Conservation (phyloP, 1,140 invertebrate genomes). For the Phymastichus coffea region DNA sequence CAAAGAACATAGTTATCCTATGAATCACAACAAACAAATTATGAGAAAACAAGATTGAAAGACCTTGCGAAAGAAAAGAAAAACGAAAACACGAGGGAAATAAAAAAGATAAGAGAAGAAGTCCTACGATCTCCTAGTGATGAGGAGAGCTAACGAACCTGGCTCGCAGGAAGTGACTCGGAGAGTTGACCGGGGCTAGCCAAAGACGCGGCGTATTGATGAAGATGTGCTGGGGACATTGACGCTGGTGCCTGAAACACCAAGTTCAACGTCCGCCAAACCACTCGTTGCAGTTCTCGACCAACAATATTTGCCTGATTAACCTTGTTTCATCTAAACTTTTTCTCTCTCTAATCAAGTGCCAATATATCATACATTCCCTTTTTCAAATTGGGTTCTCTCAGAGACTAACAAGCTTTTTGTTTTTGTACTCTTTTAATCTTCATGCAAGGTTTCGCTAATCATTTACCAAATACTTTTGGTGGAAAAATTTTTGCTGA, state of each 20-base stretch:
- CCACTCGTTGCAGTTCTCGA: slow-evolving; percentile 23
- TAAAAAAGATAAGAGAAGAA: neutral
- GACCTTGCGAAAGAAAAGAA: neutral
- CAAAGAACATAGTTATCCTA: slow-evolving; percentile 14
- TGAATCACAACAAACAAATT: too few relatives aligned
- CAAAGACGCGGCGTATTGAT: slow-evolving; percentile 71
- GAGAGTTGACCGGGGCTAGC: slow-evolving; percentile 66
- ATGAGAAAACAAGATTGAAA: too few relatives aligned
- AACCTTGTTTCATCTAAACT: slow-evolving; percentile 9
- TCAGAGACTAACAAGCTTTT: slow-evolving; percentile 21
- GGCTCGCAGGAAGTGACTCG: slow-evolving; percentile 77
- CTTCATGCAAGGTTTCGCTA: slow-evolving; percentile 22
- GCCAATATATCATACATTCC: neutral
- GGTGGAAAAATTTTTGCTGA: slow-evolving; percentile 10
- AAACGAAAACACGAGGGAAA: slow-evolving; percentile 19
- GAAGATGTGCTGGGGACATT: slow-evolving; percentile 84
- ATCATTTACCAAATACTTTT: neutral
- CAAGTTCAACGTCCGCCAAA: slow-evolving; percentile 30
- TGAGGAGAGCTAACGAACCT: slow-evolving; percentile 65
- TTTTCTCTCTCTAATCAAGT: too few relatives aligned
- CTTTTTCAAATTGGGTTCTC: slow-evolving; percentile 2
- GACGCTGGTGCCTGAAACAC: slow-evolving; percentile 77
- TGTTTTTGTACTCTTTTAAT: too few relatives aligned
- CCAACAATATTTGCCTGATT: slow-evolving; percentile 1
- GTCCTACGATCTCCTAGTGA: slow-evolving; percentile 14